Base-by-base conservation (phyloP, 2,113 vertebrate species). In the Prolemur simus region DNA sequence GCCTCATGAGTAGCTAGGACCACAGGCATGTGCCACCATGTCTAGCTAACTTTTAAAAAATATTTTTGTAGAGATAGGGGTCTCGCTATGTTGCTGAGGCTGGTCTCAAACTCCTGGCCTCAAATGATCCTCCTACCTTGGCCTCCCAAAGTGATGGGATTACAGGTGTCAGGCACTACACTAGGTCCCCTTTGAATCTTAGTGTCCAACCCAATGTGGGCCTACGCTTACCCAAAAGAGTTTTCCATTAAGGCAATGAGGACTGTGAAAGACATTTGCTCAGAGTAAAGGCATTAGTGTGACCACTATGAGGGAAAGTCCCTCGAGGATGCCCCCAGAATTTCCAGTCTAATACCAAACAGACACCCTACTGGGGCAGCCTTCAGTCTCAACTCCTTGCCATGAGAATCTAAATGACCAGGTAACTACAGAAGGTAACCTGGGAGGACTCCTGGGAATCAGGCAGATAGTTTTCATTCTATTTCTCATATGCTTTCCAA, bases 191-290 rank as follows among this genome's bases (percentile, higher is more conserved):
- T 97, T 78, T 52, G 39, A 96, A 77, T 63, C 27, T 89, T 71
- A 23, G 37, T 23, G 39, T 29, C 25, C 25, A 73, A 4, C 18
- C 58, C 78, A 92, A 52, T 15, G 32, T 52, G 56, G 42, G 37
- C 42, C 23, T 58, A 82, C 9, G 64, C 25, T 93, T 80, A 52
- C 5, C 56, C 78, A 52, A 84, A 92, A 87, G 49, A 82, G 6
- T 42, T 93, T 97, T 49, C 45, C 81, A 92, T 34, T 37, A 42
- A 87, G 58, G 69, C 45, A 82, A 32, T 49, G 89, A 93, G 32
- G 29, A 66, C 0, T 69, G 3, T 91, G 45, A 80, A 96, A 64
- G 66, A 80, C 39, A 66, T 18, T 14, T 29, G n/a, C 13, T 84
- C 39, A 77, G 14, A 93, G 20, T 74, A 49, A 87, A 87, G 68